These are phyloP conservation scores for Drosophila greeni DNA, from an alignment of 2,888 invertebrate genomes.

Conservation along the genomic window DNA sequence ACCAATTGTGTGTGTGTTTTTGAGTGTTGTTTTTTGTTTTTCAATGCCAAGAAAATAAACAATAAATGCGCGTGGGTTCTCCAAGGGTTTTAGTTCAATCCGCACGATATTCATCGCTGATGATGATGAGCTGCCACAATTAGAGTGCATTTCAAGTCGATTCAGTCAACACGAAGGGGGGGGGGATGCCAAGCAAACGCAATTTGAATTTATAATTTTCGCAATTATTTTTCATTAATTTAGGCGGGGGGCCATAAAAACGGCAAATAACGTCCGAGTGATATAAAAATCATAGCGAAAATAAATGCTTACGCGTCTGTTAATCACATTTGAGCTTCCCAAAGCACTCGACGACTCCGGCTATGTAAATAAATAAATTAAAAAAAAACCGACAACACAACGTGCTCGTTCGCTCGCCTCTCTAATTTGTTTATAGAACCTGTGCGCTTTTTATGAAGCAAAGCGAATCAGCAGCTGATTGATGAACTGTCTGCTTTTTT, in stretches of 20 bases:
- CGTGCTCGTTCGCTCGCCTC: slow-evolving; percentile 39
- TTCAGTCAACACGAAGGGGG: slow-evolving; percentile 27
- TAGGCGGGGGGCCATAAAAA: slow-evolving; percentile 47
- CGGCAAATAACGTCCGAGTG: slow-evolving; percentile 57
- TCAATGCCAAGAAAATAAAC: slow-evolving; percentile 47
- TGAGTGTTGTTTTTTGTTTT: slow-evolving; percentile 6
- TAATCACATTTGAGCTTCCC: slow-evolving; percentile 41
- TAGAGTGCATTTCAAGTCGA: slow-evolving; percentile 49
- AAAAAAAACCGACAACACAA: slow-evolving; percentile 26
- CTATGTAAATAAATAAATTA: slow-evolving; percentile 43
- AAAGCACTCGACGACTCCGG: slow-evolving; percentile 19
- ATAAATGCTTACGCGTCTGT: slow-evolving; percentile 66
- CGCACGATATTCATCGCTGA: slow-evolving; percentile 12
- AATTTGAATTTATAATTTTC: slow-evolving; percentile 72
- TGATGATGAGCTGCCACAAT: slow-evolving; percentile 42
- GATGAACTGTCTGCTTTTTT: slow-evolving; percentile 18
- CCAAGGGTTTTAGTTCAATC: slow-evolving; percentile 40
- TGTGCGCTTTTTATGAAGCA: slow-evolving; percentile 33
- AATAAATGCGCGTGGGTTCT: slow-evolving; percentile 57
- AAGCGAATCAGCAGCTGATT: slow-evolving; percentile 48
- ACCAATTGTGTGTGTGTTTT: slow-evolving; percentile 11
- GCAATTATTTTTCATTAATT: slow-evolving; percentile 70
- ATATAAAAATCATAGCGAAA: slow-evolving; percentile 64
- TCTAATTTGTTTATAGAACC: slow-evolving; percentile 67
- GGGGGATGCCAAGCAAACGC: slow-evolving; percentile 43